phyloP scores from a whole-genome alignment of 2,113 vertebrate genomes.

The Silurus meridionalis region DNA sequence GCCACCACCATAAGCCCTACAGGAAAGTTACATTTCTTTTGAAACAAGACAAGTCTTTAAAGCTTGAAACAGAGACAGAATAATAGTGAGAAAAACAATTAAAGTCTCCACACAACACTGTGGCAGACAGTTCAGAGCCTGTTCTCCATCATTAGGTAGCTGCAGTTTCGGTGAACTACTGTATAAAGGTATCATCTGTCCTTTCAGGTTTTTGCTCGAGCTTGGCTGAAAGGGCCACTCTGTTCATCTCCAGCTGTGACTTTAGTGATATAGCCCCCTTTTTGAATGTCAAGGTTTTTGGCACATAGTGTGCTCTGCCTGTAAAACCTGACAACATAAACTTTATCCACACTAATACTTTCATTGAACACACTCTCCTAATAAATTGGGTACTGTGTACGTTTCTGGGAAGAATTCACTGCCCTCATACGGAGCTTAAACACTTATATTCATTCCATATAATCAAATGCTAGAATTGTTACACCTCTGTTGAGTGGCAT shows the following conservation, averaged over 20 bases:
- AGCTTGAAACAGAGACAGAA: too few species aligned
- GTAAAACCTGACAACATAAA: neutral
- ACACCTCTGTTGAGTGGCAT: neutral
- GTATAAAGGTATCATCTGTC: neutral
- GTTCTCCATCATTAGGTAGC: neutral
- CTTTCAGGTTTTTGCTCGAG: neutral
- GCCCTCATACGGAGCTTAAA: too few species aligned
- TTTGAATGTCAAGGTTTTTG: too few species aligned
- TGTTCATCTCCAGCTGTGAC: neutral
- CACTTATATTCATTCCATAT: neutral
- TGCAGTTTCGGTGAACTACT: neutral
- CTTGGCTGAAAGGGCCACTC: neutral
- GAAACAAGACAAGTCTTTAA: too few species aligned
- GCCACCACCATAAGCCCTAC: too few species aligned
- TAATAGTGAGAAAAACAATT: neutral
- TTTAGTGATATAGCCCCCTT: too few species aligned
- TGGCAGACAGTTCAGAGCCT: neutral
- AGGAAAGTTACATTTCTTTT: too few species aligned
- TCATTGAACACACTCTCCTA: too few species aligned
- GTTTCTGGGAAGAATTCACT: too few species aligned
- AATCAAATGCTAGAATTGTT: neutral
- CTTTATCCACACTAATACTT: neutral
- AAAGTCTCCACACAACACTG: neutral
- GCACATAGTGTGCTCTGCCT: too few species aligned
- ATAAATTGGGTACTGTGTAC: too few species aligned